Evolutionary conservation across 2,113 vertebrate species (phyloP).

Genomic region (Donacobius atricapilla): DNA sequence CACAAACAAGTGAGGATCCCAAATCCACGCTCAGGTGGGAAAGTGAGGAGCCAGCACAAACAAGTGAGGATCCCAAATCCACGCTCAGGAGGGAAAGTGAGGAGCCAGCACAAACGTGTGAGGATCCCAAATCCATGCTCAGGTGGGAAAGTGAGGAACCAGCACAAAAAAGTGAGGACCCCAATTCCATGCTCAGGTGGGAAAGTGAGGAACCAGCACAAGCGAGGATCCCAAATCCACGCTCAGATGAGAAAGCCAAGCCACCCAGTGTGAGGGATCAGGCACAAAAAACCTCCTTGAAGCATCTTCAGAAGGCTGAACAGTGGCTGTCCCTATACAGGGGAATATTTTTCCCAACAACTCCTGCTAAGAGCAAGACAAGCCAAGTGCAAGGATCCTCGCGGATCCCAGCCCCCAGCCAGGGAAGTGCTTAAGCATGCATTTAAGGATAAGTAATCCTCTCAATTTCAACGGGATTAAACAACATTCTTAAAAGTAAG

Average conservation of each 20-base stretch:
- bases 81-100: too few relatives aligned
- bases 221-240: not conserved
- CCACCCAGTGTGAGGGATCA: not conserved
- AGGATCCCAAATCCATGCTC: not conserved
- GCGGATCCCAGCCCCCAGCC: not conserved
- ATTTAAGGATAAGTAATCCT: not conserved
- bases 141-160: not conserved
- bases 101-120: not conserved
- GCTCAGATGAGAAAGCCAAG: not conserved
- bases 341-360: not conserved
- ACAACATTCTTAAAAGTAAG: not conserved
- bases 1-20: not conserved
- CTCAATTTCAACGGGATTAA: slow-evolving; percentile 39
- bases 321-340: rapidly evolving
- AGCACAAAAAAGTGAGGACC: not conserved
- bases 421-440: not conserved
- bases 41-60: not conserved
- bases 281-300: not conserved
- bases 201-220: not conserved
- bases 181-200: not conserved
- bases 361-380: not conserved
- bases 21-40: not conserved
- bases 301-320: not conserved
- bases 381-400: not conserved
- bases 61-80: not conserved